A percentile compares a stretch with the other conserved stretches of the same genome.
Conservation (phyloP, 1,140 invertebrate genomes). For the Pteromalus puparum region DNA sequence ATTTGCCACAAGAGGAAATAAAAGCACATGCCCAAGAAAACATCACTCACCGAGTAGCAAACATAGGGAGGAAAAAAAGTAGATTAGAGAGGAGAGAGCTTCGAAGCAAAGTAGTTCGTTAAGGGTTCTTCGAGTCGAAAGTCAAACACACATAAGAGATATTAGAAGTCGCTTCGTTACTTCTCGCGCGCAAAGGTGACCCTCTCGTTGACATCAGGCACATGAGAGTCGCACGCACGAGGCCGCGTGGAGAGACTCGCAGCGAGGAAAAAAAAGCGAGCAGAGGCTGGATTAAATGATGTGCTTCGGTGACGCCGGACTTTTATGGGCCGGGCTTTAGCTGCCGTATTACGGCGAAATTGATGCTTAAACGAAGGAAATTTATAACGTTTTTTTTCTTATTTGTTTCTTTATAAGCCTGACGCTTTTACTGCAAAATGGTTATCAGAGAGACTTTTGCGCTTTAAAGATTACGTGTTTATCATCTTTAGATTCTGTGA, state of each 20-base stretch:
- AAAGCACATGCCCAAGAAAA: too few species aligned
- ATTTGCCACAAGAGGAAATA: too few species aligned
- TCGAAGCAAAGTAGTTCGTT: conserved; percentile 30
- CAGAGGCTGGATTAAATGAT: not conserved
- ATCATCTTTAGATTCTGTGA: too few species aligned
- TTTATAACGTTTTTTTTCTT: not conserved
- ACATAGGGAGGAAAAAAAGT: not conserved
- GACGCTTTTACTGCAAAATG: not conserved
- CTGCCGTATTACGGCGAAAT: not conserved
- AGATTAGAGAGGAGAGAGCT: not conserved
- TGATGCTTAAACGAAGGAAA: not conserved
- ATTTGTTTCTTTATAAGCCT: too few species aligned
- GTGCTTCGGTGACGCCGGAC: not conserved
- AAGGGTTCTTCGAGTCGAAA: conserved; percentile 30
- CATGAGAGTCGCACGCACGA: not conserved
- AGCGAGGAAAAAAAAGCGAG: not conserved
- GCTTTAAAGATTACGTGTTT: too few species aligned
- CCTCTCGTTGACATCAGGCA: not conserved
- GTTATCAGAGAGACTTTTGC: not conserved
- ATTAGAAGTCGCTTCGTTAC: conserved; percentile 7
- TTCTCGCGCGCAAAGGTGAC: conserved; percentile 9
- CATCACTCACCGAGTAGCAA: not conserved
- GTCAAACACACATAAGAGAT: not conserved
- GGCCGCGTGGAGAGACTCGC: not conserved
- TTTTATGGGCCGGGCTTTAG: not conserved